Evolutionary conservation across 2,113 vertebrate genomes (phyloP), one percentile per base, ranked within the genome.

Genomic region (Actinemys pallida): DNA sequence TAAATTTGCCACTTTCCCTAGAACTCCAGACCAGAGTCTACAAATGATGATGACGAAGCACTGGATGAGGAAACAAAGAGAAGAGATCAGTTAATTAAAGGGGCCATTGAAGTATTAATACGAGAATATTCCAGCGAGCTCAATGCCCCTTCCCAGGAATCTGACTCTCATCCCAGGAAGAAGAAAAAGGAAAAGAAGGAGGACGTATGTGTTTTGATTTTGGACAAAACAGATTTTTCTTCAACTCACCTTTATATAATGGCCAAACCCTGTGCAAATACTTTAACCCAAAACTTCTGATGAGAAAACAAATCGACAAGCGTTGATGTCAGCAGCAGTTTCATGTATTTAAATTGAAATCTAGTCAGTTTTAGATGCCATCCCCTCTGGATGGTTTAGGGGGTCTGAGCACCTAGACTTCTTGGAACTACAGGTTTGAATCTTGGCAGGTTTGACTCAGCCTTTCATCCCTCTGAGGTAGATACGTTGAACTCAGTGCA

Each of bases 161-260:
- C 99, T 72, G 99, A 99, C 93, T 98, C 99, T 92, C 99, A 99
- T 83, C 99, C 99, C 81, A 99, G 99, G 97, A 99, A 99, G 98
- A 99, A 99, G 97, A 99, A 99, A 98, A 99, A 99, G 96, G 99
- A 99, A 98, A 99, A 99, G 98, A 99, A 99, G 98, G 99, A 99
- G 98, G 99, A 99, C 98, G 99, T 99, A 98, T 93, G 97, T 96
- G 97, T 98, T 98, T 97, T 98, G 97, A 97, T 98, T 98, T 98
- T 98, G 98, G 97, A 97, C 96, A 98, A 94, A 91, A 93, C 96
- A 96, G 90, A 97, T 92, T 98, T 97, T 98, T 96, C 95, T 98
- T 89, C 88, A 95, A 27, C 98, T 98, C 97, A 93, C 95, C 97
- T 97, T 95, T 97, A 95, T 96, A 96, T 97, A 98, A 96, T 96